These are phyloP conservation scores for Belgica antarctica DNA, from an alignment of 2,888 invertebrate genomes.

Conservation along the genomic window DNA sequence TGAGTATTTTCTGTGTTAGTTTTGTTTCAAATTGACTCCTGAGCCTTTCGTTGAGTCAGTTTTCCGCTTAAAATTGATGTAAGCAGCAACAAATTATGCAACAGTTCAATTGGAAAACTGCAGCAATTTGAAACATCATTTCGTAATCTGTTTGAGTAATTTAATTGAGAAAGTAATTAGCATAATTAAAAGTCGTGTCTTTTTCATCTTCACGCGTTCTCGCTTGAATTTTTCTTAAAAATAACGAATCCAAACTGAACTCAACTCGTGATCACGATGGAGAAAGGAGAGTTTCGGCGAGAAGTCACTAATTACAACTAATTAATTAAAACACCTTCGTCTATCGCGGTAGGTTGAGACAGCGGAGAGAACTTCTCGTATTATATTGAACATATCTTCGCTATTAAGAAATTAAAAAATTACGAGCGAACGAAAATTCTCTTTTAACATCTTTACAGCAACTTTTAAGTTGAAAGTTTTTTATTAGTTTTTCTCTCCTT, in stretches of 20 bases:
- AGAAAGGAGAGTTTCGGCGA: not conserved
- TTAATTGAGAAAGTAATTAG: conserved; percentile 31
- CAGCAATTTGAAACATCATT: not conserved
- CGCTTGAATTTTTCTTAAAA: conserved; percentile 1
- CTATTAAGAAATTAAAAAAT: conserved; percentile 19
- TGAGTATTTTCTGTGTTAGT: not conserved
- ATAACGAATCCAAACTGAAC: conserved; percentile 33
- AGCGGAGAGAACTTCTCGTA: not conserved
- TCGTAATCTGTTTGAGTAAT: conserved; percentile 27
- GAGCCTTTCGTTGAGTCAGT: not conserved
- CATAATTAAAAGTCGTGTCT: conserved; percentile 39
- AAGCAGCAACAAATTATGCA: not conserved
- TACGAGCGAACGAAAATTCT: conserved; percentile 18
- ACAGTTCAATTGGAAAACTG: conserved; percentile 15
- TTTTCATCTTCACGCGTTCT: conserved; percentile 21
- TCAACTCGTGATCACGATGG: not conserved
- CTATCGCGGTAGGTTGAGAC: too few species aligned
- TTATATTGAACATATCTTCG: conserved; percentile 3
- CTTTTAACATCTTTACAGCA: conserved; percentile 26
- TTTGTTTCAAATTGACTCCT: conserved; percentile 2
- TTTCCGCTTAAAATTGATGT: too few species aligned
- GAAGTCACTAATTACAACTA: conserved; percentile 38
- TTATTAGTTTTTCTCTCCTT: conserved; percentile 16
- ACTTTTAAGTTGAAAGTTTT: conserved; percentile 35
- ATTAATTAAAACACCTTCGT: conserved; percentile 39